A percentile compares a stretch with the other conserved stretches of the same genome.
Evolutionary conservation across 2,888 invertebrate species (phyloP).

Genomic region (Anthophora plumipes): DNA sequence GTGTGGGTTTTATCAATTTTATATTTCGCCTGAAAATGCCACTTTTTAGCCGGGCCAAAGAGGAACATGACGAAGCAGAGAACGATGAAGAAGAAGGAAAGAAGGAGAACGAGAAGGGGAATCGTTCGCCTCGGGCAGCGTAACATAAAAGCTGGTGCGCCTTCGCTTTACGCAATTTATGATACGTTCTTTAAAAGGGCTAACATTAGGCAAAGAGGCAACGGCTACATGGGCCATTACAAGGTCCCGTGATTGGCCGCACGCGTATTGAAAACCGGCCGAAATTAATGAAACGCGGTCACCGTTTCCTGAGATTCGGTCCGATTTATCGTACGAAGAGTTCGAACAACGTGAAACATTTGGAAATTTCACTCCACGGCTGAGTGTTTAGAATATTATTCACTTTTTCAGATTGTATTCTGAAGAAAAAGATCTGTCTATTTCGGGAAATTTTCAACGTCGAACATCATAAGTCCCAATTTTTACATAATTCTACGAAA

Average conservation of each 20-base stretch:
- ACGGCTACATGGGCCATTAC: conserved; percentile 32
- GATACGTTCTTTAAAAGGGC: conserved; percentile 63
- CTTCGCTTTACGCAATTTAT: conserved; percentile 62
- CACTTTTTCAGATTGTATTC: no score
- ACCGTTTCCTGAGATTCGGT: background rate
- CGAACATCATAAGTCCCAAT: no score
- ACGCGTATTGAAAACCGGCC: conserved; percentile 48
- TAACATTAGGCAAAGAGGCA: conserved; percentile 56
- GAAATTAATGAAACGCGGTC: conserved; percentile 42
- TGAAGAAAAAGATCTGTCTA: no score
- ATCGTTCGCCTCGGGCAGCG: conserved; percentile 37
- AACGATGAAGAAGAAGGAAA: background rate
- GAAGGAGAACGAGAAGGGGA: conserved; percentile 18
- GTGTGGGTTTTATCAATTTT: conserved; percentile 23
- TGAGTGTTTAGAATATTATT: no score
- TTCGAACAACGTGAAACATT: no score
- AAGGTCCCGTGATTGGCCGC: conserved; percentile 51
- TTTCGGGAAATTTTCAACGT: no score
- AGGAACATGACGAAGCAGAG: conserved; percentile 20
- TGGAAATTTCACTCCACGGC: no score
- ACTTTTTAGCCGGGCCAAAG: conserved; percentile 20
- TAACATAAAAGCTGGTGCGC: conserved; percentile 52
- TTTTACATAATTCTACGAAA: no score
- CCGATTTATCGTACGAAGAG: no score
- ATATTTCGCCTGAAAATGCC: conserved; percentile 17